Base-by-base conservation (phyloP, 2,888 invertebrate species). In the Monopis laevigella region DNA sequence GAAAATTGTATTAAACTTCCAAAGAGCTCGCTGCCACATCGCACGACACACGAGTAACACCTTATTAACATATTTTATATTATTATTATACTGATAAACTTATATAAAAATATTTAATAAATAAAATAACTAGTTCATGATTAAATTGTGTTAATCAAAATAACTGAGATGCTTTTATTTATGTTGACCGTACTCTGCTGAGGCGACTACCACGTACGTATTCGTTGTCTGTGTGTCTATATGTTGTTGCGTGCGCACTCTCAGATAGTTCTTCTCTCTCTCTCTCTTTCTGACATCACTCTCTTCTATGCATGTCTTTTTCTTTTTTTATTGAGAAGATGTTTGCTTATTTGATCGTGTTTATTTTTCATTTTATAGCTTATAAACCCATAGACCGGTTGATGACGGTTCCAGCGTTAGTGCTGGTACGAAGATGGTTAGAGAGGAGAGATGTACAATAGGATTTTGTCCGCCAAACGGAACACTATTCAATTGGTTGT, bases 61-160 rank as follows among this genome's bases (percentile, higher is more conserved):
- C 61, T 69, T 62, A 68, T 66, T 59, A 59, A 56, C 68, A 70
- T 73, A 77, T 80, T 80, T 77, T 77, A 74, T 74, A 80, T 61
- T 53, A 51, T 61, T 65, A 71, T 65, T n/a, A n/a, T n/a, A n/a
- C n/a, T n/a, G n/a, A n/a, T n/a, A n/a, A n/a, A n/a, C n/a, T n/a
- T n/a, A n/a, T n/a, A n/a, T n/a, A n/a, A n/a, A n/a, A n/a, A n/a
- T n/a, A n/a, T n/a, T n/a, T n/a, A n/a, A n/a, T n/a, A n/a, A n/a
- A n/a, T n/a, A n/a, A n/a, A n/a, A n/a, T 62, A 52, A 70, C 69
- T 78, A 78, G 73, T 73, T 72, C 75, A 72, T 80, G 74, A 80
- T 80, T 78, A 80, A 80, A 80, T 77, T 80, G 77, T 80, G 78
- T 80, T 80, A 77, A 61, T 77, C 73, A 65, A 78, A n/a, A 77